phyloP scores from a whole-genome alignment of 2,888 invertebrate species.

The Tachystola acroxantha region DNA sequence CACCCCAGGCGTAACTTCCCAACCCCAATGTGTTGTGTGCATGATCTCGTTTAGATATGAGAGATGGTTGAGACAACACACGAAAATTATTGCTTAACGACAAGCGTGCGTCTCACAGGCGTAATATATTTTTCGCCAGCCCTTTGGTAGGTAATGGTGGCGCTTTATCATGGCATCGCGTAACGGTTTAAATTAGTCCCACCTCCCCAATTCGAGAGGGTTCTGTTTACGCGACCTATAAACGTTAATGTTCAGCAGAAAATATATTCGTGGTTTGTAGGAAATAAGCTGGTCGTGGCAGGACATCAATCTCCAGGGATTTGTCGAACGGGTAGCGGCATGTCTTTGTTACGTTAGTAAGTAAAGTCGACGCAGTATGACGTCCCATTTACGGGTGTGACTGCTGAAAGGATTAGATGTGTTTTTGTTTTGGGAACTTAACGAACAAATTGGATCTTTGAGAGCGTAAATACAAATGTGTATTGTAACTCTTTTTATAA shows the following conservation, averaged over 20 bases:
- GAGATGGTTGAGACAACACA: constrained; percentile 9
- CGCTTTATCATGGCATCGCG: constrained; percentile 35
- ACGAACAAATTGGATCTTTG: no score
- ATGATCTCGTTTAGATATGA: not conserved
- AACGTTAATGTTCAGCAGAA: constrained; percentile 34
- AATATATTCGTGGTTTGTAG: constrained; percentile 20
- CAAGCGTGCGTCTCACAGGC: constrained; percentile 20
- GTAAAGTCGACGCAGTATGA: constrained; percentile 2
- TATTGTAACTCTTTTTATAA: no score
- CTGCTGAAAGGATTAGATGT: no score
- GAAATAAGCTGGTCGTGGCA: constrained; percentile 20
- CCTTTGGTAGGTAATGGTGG: constrained; percentile 31
- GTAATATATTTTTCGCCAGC: constrained; percentile 32
- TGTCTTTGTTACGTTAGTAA: constrained; percentile 2
- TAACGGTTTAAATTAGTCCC: constrained; percentile 43
- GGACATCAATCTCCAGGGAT: constrained; percentile 42
- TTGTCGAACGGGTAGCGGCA: constrained; percentile 21
- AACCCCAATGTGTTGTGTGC: not conserved
- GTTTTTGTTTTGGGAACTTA: no score
- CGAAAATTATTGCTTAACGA: constrained; percentile 23
- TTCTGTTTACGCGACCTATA: constrained; percentile 37
- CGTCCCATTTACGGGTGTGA: not conserved
- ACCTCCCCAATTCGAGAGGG: constrained; percentile 34
- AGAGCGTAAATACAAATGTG: no score
- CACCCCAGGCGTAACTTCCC: not conserved